Evolutionary conservation across 2,888 invertebrate species (phyloP).

Genomic region (Coleophora flavipennella): DNA sequence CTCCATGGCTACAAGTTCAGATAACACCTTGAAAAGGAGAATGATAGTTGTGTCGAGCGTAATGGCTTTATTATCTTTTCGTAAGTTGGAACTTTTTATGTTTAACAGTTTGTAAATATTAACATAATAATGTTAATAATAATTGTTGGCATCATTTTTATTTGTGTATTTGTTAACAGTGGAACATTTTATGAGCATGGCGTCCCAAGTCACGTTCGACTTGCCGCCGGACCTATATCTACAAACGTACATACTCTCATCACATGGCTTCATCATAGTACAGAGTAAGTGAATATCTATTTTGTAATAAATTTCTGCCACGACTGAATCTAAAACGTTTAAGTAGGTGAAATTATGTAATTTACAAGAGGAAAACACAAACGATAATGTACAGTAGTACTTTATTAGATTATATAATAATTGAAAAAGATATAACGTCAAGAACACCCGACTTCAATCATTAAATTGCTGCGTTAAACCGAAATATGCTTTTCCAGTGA

Average conservation of each 20-base stretch:
- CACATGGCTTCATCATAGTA: conserved; percentile 52
- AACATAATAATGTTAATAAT: too few relatives aligned
- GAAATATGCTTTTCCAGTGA: too few relatives aligned
- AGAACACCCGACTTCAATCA: too few relatives aligned
- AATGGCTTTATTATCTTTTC: conserved; percentile 22
- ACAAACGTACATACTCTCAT: conserved; percentile 33
- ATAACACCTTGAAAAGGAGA: conserved; percentile 26
- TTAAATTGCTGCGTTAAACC: too few relatives aligned
- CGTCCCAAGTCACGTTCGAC: conserved; percentile 53
- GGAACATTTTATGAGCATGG: conserved; percentile 72
- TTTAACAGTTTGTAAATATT: neutral
- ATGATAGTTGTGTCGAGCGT: conserved; percentile 23
- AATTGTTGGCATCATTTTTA: too few relatives aligned
- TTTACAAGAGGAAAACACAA: too few relatives aligned
- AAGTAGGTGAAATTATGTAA: too few relatives aligned
- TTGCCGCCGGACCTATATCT: conserved; percentile 29
- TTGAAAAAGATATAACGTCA: too few relatives aligned
- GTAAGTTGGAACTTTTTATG: conserved; percentile 22
- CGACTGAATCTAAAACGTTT: too few relatives aligned
- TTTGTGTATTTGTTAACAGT: conserved; percentile 47
- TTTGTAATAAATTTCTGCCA: too few relatives aligned
- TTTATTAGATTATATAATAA: too few relatives aligned
- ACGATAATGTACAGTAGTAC: too few relatives aligned
- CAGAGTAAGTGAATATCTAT: conserved; percentile 34
- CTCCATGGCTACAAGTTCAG: conserved; percentile 25